phyloP scores from a whole-genome alignment of 2,797 vertebrate genomes.

The Ara ararauna region DNA sequence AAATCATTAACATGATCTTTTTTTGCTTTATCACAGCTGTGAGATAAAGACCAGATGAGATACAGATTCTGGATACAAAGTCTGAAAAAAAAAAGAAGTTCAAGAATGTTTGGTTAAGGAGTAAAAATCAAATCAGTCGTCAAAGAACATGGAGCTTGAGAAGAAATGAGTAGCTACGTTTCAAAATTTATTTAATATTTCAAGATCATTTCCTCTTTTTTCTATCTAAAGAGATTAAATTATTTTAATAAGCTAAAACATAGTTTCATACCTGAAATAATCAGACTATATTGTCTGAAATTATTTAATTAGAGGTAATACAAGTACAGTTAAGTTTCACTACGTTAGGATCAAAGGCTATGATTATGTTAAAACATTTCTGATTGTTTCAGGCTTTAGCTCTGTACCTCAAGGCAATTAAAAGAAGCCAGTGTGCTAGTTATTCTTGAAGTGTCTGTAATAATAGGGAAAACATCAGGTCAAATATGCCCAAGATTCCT shows the following conservation, averaged over 20 bases:
- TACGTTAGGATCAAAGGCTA: neutral
- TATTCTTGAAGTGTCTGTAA: neutral
- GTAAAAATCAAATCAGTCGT: neutral
- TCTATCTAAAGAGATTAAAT: neutral
- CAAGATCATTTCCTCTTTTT: neutral
- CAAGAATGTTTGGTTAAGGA: neutral
- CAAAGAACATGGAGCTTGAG: neutral
- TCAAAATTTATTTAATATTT: neutral
- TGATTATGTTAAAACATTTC: neutral
- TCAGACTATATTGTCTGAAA: neutral
- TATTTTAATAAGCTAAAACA: neutral
- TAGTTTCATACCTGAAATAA: neutral
- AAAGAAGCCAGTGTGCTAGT: neutral
- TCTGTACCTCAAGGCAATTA: neutral
- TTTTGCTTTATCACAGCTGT: slow-evolving; percentile 28
- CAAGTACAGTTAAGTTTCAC: neutral
- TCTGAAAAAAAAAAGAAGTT: neutral
- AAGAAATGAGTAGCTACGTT: neutral
- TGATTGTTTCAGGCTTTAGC: neutral
- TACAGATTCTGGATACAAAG: slow-evolving; percentile 1
- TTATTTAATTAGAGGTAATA: neutral
- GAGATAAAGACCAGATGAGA: slow-evolving; percentile 50
- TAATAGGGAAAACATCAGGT: neutral
- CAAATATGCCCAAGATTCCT: neutral
- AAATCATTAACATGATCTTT: slow-evolving; percentile 59